phyloP scores from a whole-genome alignment of 2,888 invertebrate genomes.

The Tethea ocularis region DNA sequence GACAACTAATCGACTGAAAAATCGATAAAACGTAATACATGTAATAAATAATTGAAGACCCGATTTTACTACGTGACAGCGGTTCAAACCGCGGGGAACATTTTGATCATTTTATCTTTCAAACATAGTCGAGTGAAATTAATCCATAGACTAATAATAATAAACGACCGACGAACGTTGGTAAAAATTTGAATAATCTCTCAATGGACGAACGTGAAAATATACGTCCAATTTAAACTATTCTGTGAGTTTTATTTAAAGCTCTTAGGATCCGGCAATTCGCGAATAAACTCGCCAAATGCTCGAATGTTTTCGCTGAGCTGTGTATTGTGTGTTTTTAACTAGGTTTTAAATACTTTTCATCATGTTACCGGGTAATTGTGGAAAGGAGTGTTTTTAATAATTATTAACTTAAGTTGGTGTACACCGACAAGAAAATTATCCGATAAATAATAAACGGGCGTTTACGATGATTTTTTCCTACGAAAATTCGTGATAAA shows the following conservation, averaged over 20 bases:
- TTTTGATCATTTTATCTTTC: background rate
- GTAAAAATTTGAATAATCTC: slow-evolving; percentile 3
- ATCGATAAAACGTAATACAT: no score
- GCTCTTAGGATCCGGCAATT: background rate
- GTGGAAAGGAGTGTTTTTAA: no score
- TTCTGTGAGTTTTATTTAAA: background rate
- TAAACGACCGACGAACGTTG: background rate
- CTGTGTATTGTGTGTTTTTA: slow-evolving; percentile 25
- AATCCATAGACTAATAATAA: background rate
- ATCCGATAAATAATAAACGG: no score
- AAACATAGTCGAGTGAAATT: background rate
- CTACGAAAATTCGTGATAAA: no score
- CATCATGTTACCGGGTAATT: background rate
- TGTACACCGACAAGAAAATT: no score
- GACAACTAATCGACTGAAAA: no score
- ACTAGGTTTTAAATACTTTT: background rate
- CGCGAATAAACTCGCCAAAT: background rate
- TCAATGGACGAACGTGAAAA: background rate
- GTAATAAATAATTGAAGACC: no score
- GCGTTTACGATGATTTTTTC: no score
- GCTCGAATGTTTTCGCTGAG: background rate
- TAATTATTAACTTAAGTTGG: no score
- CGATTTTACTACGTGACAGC: no score
- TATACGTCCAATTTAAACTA: background rate
- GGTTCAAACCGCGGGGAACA: no score